Evolutionary conservation across 2,888 invertebrate species (phyloP).

Genomic region (Lysandra coridon): DNA sequence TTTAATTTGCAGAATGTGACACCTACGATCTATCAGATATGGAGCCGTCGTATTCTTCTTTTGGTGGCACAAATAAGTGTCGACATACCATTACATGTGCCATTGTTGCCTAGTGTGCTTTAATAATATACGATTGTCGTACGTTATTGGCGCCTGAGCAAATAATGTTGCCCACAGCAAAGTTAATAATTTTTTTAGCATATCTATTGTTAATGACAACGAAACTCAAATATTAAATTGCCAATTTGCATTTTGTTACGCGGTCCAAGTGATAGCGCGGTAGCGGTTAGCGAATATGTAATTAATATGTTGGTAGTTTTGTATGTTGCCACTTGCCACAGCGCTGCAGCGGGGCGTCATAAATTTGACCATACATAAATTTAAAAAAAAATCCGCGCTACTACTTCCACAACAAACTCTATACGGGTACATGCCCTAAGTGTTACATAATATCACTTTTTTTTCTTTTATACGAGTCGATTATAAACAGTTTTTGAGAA

Average conservation of each 20-base stretch:
- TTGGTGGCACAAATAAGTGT: slow-evolving; percentile 26
- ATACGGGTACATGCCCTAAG: too few species aligned
- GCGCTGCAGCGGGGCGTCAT: too few species aligned
- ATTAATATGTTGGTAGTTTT: background rate
- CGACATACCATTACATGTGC: slow-evolving; percentile 27
- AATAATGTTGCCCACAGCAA: slow-evolving; percentile 36
- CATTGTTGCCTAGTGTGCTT: slow-evolving; percentile 41
- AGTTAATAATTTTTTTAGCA: slow-evolving; percentile 40
- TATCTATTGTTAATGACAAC: slow-evolving; percentile 44
- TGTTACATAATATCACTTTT: too few species aligned
- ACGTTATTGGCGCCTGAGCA: slow-evolving; percentile 37
- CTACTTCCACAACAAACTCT: too few species aligned
- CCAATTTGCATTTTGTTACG: slow-evolving; percentile 33
- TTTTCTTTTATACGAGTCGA: too few species aligned
- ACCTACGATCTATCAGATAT: slow-evolving; percentile 21
- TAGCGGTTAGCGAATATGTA: background rate
- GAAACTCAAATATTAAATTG: slow-evolving; percentile 40
- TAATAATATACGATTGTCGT: slow-evolving; percentile 26
- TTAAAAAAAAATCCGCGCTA: too few species aligned
- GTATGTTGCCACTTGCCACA: too few species aligned
- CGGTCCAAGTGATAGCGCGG: slow-evolving; percentile 24
- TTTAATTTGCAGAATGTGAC: slow-evolving; percentile 47
- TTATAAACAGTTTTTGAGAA: too few species aligned
- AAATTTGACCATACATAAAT: too few species aligned
- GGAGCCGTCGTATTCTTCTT: slow-evolving; percentile 4